These are phyloP conservation scores for Poeciliopsis turrubarensis DNA, from an alignment of 2,113 vertebrate species.

Conservation along the genomic window DNA sequence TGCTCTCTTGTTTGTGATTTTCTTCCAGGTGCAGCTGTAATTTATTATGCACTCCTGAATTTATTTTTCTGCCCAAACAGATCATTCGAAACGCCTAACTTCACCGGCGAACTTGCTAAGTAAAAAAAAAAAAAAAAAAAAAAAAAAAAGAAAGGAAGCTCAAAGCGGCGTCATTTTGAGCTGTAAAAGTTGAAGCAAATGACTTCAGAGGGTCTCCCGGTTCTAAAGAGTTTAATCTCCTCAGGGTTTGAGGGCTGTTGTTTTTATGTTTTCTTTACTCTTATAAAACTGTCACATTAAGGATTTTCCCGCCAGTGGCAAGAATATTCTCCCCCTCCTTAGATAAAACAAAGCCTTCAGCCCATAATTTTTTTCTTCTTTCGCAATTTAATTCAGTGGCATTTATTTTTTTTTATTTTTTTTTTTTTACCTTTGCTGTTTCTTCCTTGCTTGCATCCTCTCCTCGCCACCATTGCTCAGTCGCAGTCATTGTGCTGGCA, in stretches of 20 bases:
- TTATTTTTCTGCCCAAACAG: slow-evolving; percentile 14
- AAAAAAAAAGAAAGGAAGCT: neutral
- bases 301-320: slow-evolving; percentile 19
- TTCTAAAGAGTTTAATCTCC: slow-evolving; percentile 19
- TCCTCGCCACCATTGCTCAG: slow-evolving; percentile 43
- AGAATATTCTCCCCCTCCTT: slow-evolving; percentile 13
- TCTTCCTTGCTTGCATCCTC: slow-evolving; percentile 36
- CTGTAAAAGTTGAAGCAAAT: slow-evolving; percentile 29
- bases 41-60: slow-evolving; percentile 20
- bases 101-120: slow-evolving; percentile 3
- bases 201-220: slow-evolving; percentile 2
- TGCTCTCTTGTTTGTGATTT: neutral
- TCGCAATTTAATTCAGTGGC: neutral
- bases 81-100: neutral
- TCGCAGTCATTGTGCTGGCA: slow-evolving; percentile 61
- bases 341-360: slow-evolving; percentile 33
- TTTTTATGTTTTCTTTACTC: slow-evolving; percentile 2
- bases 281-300: slow-evolving; percentile 30
- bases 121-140: neutral
- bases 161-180: slow-evolving; percentile 20
- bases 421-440: neutral
- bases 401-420: neutral
- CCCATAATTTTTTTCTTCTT: slow-evolving; percentile 12
- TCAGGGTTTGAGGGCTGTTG: slow-evolving; percentile 1
- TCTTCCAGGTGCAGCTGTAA: slow-evolving; percentile 7